phyloP scores from a whole-genome alignment of 2,888 invertebrate genomes.

The Lordiphosa andalusiaca region DNA sequence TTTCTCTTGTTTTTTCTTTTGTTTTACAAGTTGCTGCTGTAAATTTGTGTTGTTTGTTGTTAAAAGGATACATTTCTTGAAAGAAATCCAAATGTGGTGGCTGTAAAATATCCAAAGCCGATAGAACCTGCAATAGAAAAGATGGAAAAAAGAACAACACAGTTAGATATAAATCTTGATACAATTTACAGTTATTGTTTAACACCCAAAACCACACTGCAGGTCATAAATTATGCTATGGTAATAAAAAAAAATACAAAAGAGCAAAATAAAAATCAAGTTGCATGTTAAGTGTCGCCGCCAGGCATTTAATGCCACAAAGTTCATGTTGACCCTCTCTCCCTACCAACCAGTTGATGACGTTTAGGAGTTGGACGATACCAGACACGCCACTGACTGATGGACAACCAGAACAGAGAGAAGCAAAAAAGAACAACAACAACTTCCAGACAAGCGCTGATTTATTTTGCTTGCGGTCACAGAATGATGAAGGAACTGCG shows the following conservation, averaged over 20 bases:
- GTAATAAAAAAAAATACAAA: conserved; percentile 28
- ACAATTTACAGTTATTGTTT: conserved; percentile 9
- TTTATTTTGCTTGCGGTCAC: conserved; percentile 69
- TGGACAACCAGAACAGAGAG: conserved; percentile 53
- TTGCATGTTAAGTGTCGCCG: conserved; percentile 73
- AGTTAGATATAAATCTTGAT: conserved; percentile 31
- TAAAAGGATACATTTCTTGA: conserved; percentile 99
- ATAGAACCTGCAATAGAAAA: conserved; percentile 89
- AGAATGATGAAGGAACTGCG: conserved; percentile 68
- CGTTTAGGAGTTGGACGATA: conserved; percentile 47
- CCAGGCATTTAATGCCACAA: conserved; percentile 69
- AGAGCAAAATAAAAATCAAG: conserved; percentile 68
- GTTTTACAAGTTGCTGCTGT: too few species aligned
- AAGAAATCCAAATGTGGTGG: conserved; percentile 99
- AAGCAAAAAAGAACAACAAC: not conserved
- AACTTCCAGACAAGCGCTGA: conserved; percentile 65
- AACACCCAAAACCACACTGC: conserved; percentile 36
- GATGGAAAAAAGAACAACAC: conserved; percentile 24
- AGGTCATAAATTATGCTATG: conserved; percentile 16
- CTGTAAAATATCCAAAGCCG: conserved; percentile 98
- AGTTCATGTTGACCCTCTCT: conserved; percentile 47
- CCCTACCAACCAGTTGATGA: conserved; percentile 37
- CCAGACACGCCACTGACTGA: conserved; percentile 62
- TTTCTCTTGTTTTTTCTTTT: too few species aligned
- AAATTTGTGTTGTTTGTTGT: conserved; percentile 7